phyloP scores from a whole-genome alignment of 2,113 vertebrate genomes.

The Heterochromis multidens region DNA sequence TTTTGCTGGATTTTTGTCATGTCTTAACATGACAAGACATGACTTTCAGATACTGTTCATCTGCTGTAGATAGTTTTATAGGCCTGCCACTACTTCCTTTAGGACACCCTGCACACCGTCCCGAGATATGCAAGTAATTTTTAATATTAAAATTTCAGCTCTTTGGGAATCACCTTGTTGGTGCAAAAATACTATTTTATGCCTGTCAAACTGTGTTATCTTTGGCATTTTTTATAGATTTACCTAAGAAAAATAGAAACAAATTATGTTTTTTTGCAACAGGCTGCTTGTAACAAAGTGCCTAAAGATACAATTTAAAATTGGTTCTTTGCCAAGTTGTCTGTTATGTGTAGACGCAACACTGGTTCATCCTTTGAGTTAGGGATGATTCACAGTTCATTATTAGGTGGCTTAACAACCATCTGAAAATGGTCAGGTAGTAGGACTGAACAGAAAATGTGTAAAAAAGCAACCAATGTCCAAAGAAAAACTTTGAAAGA shows the following conservation, averaged over 20 bases:
- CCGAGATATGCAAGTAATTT: background rate
- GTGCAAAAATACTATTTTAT: background rate
- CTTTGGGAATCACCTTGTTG: background rate
- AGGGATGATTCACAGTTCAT: background rate
- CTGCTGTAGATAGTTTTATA: fast-evolving
- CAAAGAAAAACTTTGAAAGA: too few relatives aligned
- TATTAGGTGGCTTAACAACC: background rate
- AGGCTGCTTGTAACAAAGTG: too few relatives aligned
- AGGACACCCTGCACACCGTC: background rate
- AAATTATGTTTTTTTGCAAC: too few relatives aligned
- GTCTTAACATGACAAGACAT: too few relatives aligned
- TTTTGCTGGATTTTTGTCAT: too few relatives aligned
- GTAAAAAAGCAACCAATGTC: background rate
- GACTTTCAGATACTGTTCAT: too few relatives aligned
- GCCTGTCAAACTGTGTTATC: background rate
- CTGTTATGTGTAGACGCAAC: too few relatives aligned
- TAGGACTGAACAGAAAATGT: background rate
- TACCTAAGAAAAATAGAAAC: too few relatives aligned
- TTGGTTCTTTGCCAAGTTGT: too few relatives aligned
- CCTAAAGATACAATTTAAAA: background rate
- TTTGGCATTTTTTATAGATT: background rate
- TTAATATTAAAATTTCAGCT: background rate
- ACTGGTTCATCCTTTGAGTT: too few relatives aligned
- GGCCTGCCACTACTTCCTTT: background rate
- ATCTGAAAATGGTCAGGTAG: background rate